Base-by-base conservation (phyloP, 2,113 vertebrate genomes). In the Vombatus ursinus region DNA sequence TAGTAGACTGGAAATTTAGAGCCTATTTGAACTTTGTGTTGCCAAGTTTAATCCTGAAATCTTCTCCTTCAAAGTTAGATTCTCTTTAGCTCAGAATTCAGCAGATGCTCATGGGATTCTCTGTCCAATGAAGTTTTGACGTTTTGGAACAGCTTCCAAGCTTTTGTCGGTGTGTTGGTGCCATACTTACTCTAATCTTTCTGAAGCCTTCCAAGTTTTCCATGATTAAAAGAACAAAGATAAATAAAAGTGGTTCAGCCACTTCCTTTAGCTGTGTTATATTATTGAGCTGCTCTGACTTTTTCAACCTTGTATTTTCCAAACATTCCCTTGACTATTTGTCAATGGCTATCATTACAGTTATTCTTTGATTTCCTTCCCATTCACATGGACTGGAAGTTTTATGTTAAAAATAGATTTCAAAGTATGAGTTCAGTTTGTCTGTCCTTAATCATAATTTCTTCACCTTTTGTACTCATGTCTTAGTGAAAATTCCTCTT, bases 151-250 rank as follows among this genome's bases (percentile, higher is more conserved):
- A 84, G 22, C 44, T 94, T 57, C 23, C 68, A 92, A 96, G 90
- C 89, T 84, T 90, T 52, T 96, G 57, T 93, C 96, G 94, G 96
- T 91, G 92, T 94, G 90, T 91, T 94, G 48, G 57, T 77, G 49
- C 52, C 50, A 77, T 61, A 52, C 52, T 94, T 95, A 26, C 77
- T 95, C 96, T 94, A 84, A n/a, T 92, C 19, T 93, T 96, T 94
- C 52, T 91, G 23, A 77, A 89, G 37, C 50, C 23, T 94, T 94
- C 90, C 24, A 90, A 91, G 89, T 92, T 95, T 49, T 96, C 68
- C 77, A 95, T 95, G 92, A 91, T 91, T 37, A 93, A 93, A 90
- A 57, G 50, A 84, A 84, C 68, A 93, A 91, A 93, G 90, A 92
- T 89, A 95, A 94, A 51, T 19, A 90, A n/a, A 93, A 68, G 90